A percentile compares a stretch with the other conserved stretches of the same genome.
phyloP scores from a whole-genome alignment of 2,888 invertebrate species.

The Sinodicranocentrus sp. region DNA sequence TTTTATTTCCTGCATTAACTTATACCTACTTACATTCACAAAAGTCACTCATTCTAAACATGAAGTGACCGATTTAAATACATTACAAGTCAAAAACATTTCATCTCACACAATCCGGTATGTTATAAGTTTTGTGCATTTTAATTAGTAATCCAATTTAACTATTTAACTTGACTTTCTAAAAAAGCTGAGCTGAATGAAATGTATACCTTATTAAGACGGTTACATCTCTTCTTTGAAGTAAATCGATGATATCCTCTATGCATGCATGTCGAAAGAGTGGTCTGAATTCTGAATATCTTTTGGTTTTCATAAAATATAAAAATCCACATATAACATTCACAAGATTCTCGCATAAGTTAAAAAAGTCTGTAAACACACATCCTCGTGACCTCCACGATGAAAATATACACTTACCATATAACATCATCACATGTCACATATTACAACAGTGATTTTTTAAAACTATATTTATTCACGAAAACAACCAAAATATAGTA shows the following conservation, averaged over 20 bases:
- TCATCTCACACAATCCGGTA: too few species aligned
- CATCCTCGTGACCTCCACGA: too few species aligned
- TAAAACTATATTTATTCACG: not conserved
- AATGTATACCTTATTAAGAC: not conserved
- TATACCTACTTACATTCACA: not conserved
- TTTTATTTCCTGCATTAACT: not conserved
- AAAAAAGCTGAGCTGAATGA: not conserved
- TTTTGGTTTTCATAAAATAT: too few species aligned
- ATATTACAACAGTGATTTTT: too few species aligned
- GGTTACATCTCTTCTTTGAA: not conserved
- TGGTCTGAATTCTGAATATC: too few species aligned
- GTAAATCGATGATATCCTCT: not conserved
- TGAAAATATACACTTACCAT: too few species aligned
- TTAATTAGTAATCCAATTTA: conserved; percentile 28
- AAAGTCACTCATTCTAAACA: not conserved
- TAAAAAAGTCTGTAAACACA: too few species aligned
- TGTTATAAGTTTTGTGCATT: too few species aligned
- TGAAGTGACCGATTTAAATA: conserved; percentile 8
- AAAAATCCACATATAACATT: too few species aligned
- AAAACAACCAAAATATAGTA: too few species aligned
- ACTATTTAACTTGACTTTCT: not conserved
- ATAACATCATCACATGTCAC: too few species aligned
- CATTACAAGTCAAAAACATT: not conserved
- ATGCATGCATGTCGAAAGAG: not conserved
- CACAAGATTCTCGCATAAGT: too few species aligned